Evolutionary conservation across 92 coral and sea anemone genomes (phyloP).

Genomic region (Epizoanthus fatuus): DNA sequence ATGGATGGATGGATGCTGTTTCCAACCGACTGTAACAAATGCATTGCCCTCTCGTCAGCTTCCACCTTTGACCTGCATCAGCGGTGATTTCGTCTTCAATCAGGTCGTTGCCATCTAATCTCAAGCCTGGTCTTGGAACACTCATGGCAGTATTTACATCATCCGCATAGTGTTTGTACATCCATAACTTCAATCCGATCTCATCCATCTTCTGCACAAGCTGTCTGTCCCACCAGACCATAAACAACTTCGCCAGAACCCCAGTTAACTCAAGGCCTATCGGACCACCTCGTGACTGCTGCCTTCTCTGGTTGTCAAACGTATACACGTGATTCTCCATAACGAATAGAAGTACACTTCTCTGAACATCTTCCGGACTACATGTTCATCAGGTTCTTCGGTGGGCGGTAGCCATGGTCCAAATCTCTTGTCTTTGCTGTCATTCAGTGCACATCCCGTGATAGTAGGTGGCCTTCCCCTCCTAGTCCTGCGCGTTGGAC

Average conservation of each 20-base stretch:
- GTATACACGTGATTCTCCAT: conserved; percentile 27
- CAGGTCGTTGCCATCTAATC: too few species aligned
- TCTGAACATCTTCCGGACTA: conserved; percentile 33
- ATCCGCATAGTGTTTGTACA: conserved; percentile 5
- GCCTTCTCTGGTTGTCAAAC: not conserved
- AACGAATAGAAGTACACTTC: conserved; percentile 43
- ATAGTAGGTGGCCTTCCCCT: conserved; percentile 64
- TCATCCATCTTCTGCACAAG: not conserved
- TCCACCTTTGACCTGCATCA: too few species aligned
- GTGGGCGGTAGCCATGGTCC: conserved; percentile 47
- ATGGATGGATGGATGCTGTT: too few species aligned
- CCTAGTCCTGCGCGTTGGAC: conserved; percentile 39
- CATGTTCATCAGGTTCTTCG: conserved; percentile 11
- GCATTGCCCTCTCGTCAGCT: too few species aligned
- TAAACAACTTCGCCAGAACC: not conserved
- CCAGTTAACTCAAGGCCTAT: conserved; percentile 56
- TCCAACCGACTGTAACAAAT: too few species aligned
- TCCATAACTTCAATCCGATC: conserved; percentile 23
- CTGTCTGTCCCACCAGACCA: conserved; percentile 27
- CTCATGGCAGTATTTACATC: too few species aligned
- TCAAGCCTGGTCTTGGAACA: too few species aligned
- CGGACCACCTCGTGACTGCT: conserved; percentile 57
- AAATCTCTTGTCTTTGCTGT: conserved; percentile 44
- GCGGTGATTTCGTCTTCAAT: too few species aligned
- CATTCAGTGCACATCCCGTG: conserved; percentile 59